These are phyloP conservation scores for Orcinus orca DNA, from an alignment of 2,113 vertebrate species.

Conservation along the genomic window DNA sequence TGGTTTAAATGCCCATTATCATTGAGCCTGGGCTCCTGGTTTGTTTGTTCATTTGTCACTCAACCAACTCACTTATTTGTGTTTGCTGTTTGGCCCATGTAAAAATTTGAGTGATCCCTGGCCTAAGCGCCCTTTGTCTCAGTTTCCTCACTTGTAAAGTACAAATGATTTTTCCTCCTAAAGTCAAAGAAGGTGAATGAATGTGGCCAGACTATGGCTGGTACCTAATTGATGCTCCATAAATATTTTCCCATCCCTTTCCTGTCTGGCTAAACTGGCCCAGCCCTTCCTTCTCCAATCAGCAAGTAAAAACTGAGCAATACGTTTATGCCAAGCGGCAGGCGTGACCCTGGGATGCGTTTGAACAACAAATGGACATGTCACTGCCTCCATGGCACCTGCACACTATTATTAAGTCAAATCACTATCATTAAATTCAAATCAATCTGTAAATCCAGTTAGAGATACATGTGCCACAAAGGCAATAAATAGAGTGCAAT, in stretches of 20 bases:
- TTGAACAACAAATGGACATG: not conserved
- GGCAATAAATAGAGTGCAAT: not conserved
- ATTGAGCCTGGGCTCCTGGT: not conserved
- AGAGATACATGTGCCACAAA: not conserved
- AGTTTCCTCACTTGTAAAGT: not conserved
- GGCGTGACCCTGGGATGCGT: accelerated
- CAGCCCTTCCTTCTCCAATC: not conserved
- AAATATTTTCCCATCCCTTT: not conserved
- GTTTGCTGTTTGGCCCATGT: not conserved
- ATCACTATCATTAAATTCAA: not conserved
- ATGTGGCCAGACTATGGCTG: not conserved
- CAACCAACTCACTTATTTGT: not conserved
- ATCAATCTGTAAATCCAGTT: not conserved
- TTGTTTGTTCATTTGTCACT: not conserved
- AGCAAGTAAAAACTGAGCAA: not conserved
- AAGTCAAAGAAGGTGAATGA: not conserved
- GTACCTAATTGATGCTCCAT: not conserved
- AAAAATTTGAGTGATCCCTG: not conserved
- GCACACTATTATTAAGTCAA: not conserved
- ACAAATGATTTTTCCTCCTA: not conserved
- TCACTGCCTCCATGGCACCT: not conserved
- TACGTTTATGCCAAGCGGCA: not conserved
- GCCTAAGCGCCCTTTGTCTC: not conserved
- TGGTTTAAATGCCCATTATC: not conserved
- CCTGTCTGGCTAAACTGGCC: not conserved